Conservation (phyloP, 2,113 vertebrate genomes). For the Proterorhinus semilunaris region DNA sequence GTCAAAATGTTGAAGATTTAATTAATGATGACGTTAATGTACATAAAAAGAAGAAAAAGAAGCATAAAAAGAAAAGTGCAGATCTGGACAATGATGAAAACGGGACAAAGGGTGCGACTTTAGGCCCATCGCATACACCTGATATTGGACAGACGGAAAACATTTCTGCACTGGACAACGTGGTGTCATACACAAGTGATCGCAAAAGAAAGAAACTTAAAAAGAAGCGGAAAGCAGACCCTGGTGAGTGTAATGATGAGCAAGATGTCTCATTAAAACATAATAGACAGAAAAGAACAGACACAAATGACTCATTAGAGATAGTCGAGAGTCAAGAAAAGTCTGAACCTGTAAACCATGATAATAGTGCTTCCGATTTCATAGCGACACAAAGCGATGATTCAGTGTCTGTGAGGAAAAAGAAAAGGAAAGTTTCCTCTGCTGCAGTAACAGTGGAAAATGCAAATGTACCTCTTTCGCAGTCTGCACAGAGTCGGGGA, state of each 20-base stretch:
- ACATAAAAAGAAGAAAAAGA: not conserved
- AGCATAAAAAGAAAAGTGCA: not conserved
- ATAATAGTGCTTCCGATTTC: not conserved
- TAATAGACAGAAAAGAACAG: not conserved
- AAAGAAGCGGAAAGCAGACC: slow-evolving; percentile 10
- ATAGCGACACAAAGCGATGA: not conserved
- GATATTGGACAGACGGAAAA: not conserved
- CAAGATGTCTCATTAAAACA: not conserved
- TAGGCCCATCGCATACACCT: not conserved
- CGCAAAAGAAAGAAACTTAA: slow-evolving; percentile 26
- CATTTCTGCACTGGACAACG: not conserved
- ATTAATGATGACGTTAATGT: not conserved
- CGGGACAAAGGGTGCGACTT: not conserved
- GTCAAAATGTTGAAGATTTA: not conserved
- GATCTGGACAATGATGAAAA: not conserved
- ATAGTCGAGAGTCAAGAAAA: not conserved
- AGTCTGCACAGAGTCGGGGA: not conserved
- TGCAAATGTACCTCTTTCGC: not conserved
- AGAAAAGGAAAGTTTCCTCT: slow-evolving; percentile 35
- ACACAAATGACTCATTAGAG: too few species aligned
- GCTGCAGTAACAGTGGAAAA: slow-evolving; percentile 51
- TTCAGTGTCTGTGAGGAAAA: slow-evolving; percentile 32
- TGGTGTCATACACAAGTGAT: not conserved
- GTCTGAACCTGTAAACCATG: not conserved
- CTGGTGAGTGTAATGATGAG: not conserved